These are phyloP conservation scores for Dicerorhinus sumatrensis DNA, from an alignment of 2,113 vertebrate species.

Conservation along the genomic window DNA sequence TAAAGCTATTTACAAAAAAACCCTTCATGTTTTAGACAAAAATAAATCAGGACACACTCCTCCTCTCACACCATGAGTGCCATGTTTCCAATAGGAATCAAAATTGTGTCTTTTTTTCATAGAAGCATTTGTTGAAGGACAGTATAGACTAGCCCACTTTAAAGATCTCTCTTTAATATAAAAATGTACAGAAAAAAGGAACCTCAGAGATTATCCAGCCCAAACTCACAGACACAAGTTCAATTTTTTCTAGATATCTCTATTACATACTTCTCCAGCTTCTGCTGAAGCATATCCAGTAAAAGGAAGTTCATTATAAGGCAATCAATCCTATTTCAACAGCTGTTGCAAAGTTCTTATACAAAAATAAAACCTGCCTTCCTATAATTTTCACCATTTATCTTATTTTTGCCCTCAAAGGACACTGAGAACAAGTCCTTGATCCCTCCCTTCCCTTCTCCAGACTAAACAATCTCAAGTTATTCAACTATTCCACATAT, in stretches of 20 bases:
- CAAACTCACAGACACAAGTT: not conserved
- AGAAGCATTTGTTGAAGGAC: slow-evolving; percentile 39
- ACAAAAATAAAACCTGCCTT: slow-evolving; percentile 59
- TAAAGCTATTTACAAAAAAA: slow-evolving; percentile 24
- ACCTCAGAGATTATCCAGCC: not conserved
- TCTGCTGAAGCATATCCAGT: slow-evolving; percentile 21
- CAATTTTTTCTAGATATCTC: slow-evolving; percentile 9
- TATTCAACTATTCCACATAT: slow-evolving; percentile 54
- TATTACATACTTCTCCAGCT: slow-evolving; percentile 4
- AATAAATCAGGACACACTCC: not conserved
- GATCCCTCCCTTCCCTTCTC: not conserved
- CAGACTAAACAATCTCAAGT: slow-evolving; percentile 54
- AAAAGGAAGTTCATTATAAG: slow-evolving; percentile 11
- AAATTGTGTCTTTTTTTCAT: not conserved
- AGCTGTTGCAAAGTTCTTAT: slow-evolving; percentile 34
- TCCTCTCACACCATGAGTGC: not conserved
- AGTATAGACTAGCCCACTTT: slow-evolving; percentile 27
- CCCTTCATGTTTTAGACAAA: not conserved
- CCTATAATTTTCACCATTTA: slow-evolving; percentile 55
- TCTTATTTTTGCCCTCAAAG: slow-evolving; percentile 51
- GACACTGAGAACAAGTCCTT: slow-evolving; percentile 25
- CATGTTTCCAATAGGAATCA: slow-evolving; percentile 39
- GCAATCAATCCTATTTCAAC: slow-evolving; percentile 4
- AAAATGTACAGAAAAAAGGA: slow-evolving; percentile 21
- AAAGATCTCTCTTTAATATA: not conserved